Conservation (phyloP, 2,113 vertebrate species). For the Dipodomys spectabilis region DNA sequence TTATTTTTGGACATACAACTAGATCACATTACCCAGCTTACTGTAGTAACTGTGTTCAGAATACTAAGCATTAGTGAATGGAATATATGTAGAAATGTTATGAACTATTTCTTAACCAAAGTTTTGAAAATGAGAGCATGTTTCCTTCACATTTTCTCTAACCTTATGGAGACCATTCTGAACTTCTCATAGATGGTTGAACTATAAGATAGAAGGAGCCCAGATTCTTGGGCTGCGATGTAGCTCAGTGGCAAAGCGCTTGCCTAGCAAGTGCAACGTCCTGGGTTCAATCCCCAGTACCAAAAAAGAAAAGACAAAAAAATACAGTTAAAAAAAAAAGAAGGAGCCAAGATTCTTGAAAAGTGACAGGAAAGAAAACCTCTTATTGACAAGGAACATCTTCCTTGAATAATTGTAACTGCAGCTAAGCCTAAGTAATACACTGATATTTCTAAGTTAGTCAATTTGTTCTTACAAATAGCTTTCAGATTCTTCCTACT, state of each 20-base stretch:
- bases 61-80: slow-evolving; percentile 7
- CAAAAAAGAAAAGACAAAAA: no score
- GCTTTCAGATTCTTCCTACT: neutral
- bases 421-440: neutral
- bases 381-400: slow-evolving; percentile 23
- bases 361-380: neutral
- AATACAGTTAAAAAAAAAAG: no score
- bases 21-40: neutral
- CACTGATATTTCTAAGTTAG: slow-evolving; percentile 15
- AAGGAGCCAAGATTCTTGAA: slow-evolving; percentile 12
- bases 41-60: slow-evolving; percentile 1
- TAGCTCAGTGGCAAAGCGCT: no score
- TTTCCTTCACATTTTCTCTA: neutral
- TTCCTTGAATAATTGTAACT: slow-evolving; percentile 22
- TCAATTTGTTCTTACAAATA: slow-evolving; percentile 41
- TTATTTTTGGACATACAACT: neutral
- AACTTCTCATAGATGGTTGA: neutral
- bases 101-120: slow-evolving; percentile 18
- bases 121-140: slow-evolving; percentile 42
- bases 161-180: neutral
- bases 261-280: no score
- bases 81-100: slow-evolving; percentile 16
- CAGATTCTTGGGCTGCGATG: neutral
- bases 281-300: no score
- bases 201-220: neutral